These are phyloP conservation scores for Eupithecia centaureata DNA, from an alignment of 2,888 invertebrate species.

Conservation along the genomic window DNA sequence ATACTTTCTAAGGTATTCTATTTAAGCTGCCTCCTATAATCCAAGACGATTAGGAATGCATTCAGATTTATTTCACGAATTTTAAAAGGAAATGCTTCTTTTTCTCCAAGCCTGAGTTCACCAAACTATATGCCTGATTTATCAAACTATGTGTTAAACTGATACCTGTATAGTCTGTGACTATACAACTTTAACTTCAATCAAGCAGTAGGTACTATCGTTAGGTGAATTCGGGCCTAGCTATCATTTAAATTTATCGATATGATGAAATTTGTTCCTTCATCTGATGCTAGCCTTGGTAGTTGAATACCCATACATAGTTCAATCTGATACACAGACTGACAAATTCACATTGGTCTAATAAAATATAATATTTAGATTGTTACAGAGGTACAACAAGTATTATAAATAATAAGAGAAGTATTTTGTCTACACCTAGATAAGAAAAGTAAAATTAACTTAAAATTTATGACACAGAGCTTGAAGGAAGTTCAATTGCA, in stretches of 20 bases:
- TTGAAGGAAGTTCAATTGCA: not conserved
- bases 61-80: not conserved
- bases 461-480: not conserved
- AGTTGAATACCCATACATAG: too few species aligned
- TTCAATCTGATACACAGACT: not conserved
- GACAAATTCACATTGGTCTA: not conserved
- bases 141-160: too few species aligned
- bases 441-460: not conserved
- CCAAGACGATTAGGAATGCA: not conserved
- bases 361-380: not conserved
- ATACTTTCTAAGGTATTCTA: not conserved
- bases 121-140: not conserved
- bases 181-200: not conserved
- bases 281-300: not conserved
- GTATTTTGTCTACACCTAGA: not conserved
- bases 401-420: not conserved
- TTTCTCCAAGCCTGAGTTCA: not conserved
- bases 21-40: conserved; percentile 2
- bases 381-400: not conserved
- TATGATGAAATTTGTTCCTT: not conserved
- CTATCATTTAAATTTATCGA: not conserved
- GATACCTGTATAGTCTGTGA: too few species aligned
- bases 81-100: not conserved
- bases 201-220: not conserved
- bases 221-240: not conserved